phyloP scores from a whole-genome alignment of 2,888 invertebrate genomes.

The Andrena camellia region DNA sequence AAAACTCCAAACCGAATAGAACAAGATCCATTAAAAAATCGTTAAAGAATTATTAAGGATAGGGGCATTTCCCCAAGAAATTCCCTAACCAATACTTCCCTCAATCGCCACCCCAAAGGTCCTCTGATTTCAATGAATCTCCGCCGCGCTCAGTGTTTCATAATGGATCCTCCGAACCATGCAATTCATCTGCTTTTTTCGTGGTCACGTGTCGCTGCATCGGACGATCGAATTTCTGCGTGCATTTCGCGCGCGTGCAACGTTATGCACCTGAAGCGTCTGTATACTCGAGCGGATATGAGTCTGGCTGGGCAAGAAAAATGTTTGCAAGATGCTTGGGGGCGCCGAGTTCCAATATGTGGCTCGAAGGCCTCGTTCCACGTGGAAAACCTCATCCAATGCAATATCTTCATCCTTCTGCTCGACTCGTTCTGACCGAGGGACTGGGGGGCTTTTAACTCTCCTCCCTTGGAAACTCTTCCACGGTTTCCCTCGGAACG shows the following conservation, averaged over 20 bases:
- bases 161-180: background rate
- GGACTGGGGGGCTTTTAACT: background rate
- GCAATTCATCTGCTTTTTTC: background rate
- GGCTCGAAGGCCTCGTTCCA: slow-evolving; percentile 32
- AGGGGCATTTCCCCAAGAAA: too few species aligned
- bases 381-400: slow-evolving; percentile 38
- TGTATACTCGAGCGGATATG: slow-evolving; percentile 52
- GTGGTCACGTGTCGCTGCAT: background rate
- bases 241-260: background rate
- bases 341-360: slow-evolving; percentile 51
- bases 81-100: too few species aligned
- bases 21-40: too few species aligned
- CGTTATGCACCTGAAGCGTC: slow-evolving; percentile 22
- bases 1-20: too few species aligned
- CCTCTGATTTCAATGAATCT: slow-evolving; percentile 16
- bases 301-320: slow-evolving; percentile 47
- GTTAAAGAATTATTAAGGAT: too few species aligned
- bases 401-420: slow-evolving; percentile 45
- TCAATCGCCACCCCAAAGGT: too few species aligned
- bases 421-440: background rate
- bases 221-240: slow-evolving; percentile 27
- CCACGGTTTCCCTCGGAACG: background rate
- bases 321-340: slow-evolving; percentile 62
- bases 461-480: background rate
- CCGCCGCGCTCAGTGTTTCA: background rate